phyloP scores from a whole-genome alignment of 2,888 invertebrate genomes.

The Folsomia manolachei region DNA sequence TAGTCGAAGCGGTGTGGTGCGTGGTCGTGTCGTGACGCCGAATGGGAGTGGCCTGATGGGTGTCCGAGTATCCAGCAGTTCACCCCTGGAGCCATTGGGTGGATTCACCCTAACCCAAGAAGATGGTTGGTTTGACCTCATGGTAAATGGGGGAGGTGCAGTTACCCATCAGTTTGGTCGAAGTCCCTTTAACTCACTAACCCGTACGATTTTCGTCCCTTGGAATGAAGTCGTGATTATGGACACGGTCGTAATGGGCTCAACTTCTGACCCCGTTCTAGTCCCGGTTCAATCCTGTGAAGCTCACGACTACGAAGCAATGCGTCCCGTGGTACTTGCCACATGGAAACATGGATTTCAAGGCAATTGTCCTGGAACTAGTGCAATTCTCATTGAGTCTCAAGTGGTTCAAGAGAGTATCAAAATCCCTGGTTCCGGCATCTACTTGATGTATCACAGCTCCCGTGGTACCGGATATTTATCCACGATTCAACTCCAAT shows the following conservation, averaged over 20 bases:
- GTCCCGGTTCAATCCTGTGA: slow-evolving; percentile 73
- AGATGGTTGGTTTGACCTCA: slow-evolving; percentile 94
- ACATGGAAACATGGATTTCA: slow-evolving; percentile 95
- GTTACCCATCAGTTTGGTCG: slow-evolving; percentile 92
- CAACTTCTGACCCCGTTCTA: slow-evolving; percentile 68
- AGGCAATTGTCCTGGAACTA: slow-evolving; percentile 89
- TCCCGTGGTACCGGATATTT: slow-evolving; percentile 89
- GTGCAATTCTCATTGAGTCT: slow-evolving; percentile 83
- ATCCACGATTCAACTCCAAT: slow-evolving; percentile 84
- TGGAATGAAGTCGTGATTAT: slow-evolving; percentile 96
- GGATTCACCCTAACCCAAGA: slow-evolving; percentile 91
- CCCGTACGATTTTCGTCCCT: slow-evolving; percentile 84
- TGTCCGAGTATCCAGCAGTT: slow-evolving; percentile 89
- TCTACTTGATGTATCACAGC: slow-evolving; percentile 95
- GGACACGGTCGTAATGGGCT: slow-evolving; percentile 76
- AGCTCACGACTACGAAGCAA: slow-evolving; percentile 84
- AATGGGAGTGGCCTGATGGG: slow-evolving; percentile 93
- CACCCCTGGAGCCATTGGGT: slow-evolving; percentile 69
- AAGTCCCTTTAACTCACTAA: slow-evolving; percentile 82
- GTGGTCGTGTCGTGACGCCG: slow-evolving; percentile 87
- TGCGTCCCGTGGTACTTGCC: slow-evolving; percentile 89
- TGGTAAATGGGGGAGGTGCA: slow-evolving; percentile 98
- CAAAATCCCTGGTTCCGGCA: slow-evolving; percentile 87
- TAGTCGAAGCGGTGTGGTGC: slow-evolving; percentile 95
- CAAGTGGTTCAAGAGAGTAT: slow-evolving; percentile 94